Conservation (phyloP, 2,113 vertebrate genomes). For the Pholis gunnellus region DNA sequence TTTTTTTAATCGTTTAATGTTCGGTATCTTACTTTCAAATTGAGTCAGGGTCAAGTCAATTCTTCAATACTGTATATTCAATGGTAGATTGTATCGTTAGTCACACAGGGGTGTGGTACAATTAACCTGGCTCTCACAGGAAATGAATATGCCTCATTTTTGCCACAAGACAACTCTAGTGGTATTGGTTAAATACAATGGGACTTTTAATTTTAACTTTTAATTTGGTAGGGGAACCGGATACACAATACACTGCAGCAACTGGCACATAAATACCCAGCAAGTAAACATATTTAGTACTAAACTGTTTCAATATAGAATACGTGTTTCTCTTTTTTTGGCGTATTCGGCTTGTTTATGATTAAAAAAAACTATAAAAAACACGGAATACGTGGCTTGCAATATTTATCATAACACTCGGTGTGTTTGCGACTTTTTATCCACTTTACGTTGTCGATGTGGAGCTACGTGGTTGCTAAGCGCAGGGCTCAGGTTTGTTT, state of each 20-base stretch:
- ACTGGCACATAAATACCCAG: background rate
- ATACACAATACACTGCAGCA: background rate
- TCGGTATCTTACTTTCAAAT: background rate
- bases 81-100: background rate
- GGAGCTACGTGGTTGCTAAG: conserved; percentile 73
- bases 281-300: background rate
- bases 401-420: background rate
- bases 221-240: conserved; percentile 47
- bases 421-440: conserved; percentile 73
- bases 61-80: background rate
- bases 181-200: background rate
- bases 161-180: background rate
- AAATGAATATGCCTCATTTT: background rate
- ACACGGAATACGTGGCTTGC: background rate
- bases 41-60: background rate
- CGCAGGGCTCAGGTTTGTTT: conserved; percentile 33
- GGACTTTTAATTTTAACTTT: background rate
- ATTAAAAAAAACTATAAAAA: too few relatives aligned
- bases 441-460: conserved; percentile 84
- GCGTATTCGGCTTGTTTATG: fast-evolving
- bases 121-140: background rate
- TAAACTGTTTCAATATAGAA: background rate
- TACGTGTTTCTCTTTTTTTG: background rate
- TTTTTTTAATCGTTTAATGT: background rate
- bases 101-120: background rate